Evolutionary conservation across 1,140 invertebrate species (phyloP).

Genomic region (Mizuhopecten yessoensis): DNA sequence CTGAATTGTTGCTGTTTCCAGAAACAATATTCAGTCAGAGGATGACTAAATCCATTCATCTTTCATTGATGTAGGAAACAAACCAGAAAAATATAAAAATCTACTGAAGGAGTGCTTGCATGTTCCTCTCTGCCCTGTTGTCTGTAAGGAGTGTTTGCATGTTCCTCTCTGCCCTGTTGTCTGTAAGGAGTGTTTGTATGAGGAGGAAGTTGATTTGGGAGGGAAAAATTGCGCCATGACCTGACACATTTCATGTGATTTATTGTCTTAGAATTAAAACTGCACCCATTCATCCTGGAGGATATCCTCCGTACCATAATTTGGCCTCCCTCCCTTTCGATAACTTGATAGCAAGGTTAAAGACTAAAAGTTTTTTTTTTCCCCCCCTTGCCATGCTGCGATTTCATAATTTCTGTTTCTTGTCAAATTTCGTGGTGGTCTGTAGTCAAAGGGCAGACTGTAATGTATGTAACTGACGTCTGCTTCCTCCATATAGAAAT

Average conservation of each 20-base stretch:
- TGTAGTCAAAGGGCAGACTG: not conserved
- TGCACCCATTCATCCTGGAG: not conserved
- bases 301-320: not conserved
- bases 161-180: not conserved
- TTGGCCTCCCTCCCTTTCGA: not conserved
- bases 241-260: slow-evolving; percentile 32
- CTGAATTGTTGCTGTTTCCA: too few species aligned
- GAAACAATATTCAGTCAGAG: not conserved
- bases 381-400: not conserved
- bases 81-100: slow-evolving; percentile 25
- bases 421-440: slow-evolving; percentile 6
- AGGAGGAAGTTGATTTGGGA: not conserved
- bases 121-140: not conserved
- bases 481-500: not conserved
- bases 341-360: not conserved
- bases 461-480: not conserved
- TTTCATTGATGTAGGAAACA: not conserved
- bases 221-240: not conserved
- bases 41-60: too few species aligned
- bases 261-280: not conserved
- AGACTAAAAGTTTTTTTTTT: not conserved
- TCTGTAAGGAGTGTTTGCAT: not conserved
- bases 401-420: slow-evolving; percentile 23
- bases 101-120: not conserved
- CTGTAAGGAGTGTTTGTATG: not conserved